A percentile compares a stretch with the other conserved stretches of the same genome.
These are phyloP conservation scores for Ips typographus DNA, from an alignment of 1,140 invertebrate genomes.

Conservation along the genomic window DNA sequence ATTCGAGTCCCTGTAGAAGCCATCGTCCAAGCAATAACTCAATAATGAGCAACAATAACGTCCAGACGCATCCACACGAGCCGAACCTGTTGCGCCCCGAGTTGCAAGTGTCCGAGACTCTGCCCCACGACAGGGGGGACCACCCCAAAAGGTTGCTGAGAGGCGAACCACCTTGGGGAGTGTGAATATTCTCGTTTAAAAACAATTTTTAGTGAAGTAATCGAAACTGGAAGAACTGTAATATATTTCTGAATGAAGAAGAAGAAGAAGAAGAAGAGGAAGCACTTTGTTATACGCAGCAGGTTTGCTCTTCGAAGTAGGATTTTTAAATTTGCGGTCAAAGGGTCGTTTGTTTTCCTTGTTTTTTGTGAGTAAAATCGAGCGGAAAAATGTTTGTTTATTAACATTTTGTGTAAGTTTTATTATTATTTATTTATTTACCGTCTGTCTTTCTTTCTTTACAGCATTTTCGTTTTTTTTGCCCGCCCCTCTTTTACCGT, in stretches of 20 bases:
- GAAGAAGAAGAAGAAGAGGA: conserved; percentile 8
- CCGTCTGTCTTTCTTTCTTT: conserved; percentile 31
- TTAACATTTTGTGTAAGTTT: conserved; percentile 14
- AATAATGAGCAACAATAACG: conserved; percentile 38
- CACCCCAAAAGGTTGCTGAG: conserved; percentile 15
- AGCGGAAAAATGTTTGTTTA: conserved; percentile 36
- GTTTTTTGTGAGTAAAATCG: conserved; percentile 25
- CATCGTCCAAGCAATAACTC: conserved; percentile 11
- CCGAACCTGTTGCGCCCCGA: conserved; percentile 9
- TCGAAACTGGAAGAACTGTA: conserved; percentile 34
- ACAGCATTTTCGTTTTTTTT: conserved; percentile 11
- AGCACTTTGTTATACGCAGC: conserved; percentile 52
- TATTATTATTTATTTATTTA: conserved; percentile 36
- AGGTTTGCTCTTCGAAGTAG: conserved; percentile 36
- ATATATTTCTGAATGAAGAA: conserved; percentile 29
- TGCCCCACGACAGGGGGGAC: conserved; percentile 32
- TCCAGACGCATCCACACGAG: conserved; percentile 18
- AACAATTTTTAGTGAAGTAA: conserved; percentile 30
- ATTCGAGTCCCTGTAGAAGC: conserved; percentile 37
- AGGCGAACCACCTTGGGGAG: conserved; percentile 26
- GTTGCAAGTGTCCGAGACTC: not conserved
- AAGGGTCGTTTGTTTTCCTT: conserved; percentile 3
- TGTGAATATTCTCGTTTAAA: conserved; percentile 19
- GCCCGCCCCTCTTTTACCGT: not conserved
- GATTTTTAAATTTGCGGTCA: conserved; percentile 6